These are phyloP conservation scores for Poliocrania exsul DNA, from an alignment of 2,797 vertebrate species.

Conservation along the genomic window DNA sequence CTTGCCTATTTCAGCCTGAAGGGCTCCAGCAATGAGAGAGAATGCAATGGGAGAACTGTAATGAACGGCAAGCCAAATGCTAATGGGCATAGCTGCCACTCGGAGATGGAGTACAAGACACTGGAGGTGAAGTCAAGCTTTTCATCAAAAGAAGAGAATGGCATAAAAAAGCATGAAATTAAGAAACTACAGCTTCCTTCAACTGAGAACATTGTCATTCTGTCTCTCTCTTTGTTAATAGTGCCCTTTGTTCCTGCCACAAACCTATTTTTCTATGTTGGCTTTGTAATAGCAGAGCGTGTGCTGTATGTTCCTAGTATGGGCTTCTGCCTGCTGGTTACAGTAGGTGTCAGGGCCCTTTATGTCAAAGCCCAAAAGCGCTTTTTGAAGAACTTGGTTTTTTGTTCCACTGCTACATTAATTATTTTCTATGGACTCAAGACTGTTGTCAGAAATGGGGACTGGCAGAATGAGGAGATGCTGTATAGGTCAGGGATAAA, in stretches of 20 bases:
- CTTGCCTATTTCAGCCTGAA: slow-evolving; percentile 86
- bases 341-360: slow-evolving; percentile 89
- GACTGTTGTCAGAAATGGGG: slow-evolving; percentile 92
- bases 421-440: slow-evolving; percentile 91
- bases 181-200: slow-evolving; percentile 87
- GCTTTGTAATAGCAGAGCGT: slow-evolving; percentile 98
- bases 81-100: slow-evolving; percentile 91
- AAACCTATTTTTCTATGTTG: slow-evolving; percentile 98
- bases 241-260: slow-evolving; percentile 96
- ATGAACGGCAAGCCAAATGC: slow-evolving; percentile 90
- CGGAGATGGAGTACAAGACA: slow-evolving; percentile 79
- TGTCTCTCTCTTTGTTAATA: slow-evolving; percentile 91
- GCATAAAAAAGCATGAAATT: slow-evolving; percentile 82
- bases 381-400: slow-evolving; percentile 85
- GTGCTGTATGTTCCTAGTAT: slow-evolving; percentile 99
- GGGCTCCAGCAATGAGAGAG: slow-evolving; percentile 73
- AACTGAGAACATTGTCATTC: slow-evolving; percentile 90
- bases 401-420: slow-evolving; percentile 86
- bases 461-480: slow-evolving; percentile 99
- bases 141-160: slow-evolving; percentile 84
- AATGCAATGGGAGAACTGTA: slow-evolving; percentile 85
- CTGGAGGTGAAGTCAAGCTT: slow-evolving; percentile 78
- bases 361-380: slow-evolving; percentile 85
- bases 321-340: slow-evolving; percentile 97
- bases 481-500: slow-evolving; percentile 98